Evolutionary conservation across 2,113 vertebrate genomes (phyloP).

Genomic region (Poecile atricapillus): DNA sequence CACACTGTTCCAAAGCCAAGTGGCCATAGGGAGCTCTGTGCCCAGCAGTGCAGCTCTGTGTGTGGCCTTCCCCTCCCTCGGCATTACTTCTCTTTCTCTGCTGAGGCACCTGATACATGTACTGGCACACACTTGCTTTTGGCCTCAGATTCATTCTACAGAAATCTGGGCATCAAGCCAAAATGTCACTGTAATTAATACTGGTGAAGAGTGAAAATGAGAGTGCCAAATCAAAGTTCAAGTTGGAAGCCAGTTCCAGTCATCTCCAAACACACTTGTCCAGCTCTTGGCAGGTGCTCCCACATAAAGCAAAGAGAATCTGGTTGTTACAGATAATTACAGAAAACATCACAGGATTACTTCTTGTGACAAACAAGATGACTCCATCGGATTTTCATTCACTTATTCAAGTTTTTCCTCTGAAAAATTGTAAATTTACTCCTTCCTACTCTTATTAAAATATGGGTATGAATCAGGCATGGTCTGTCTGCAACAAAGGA

Average conservation of each 20-base stretch:
- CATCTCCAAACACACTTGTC: not conserved
- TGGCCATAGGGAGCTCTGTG: no score
- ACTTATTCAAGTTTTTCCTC: not conserved
- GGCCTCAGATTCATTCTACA: not conserved
- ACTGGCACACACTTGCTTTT: not conserved
- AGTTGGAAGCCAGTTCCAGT: not conserved
- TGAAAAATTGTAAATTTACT: not conserved
- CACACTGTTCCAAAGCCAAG: not conserved
- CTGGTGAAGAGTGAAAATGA: not conserved
- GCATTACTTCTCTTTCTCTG: not conserved
- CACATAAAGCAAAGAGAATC: not conserved
- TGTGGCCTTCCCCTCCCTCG: not conserved
- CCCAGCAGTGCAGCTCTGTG: accelerated
- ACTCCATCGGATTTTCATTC: not conserved
- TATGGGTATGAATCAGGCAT: accelerated
- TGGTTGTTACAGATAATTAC: not conserved
- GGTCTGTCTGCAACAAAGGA: not conserved
- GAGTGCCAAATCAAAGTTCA: not conserved
- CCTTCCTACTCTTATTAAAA: not conserved
- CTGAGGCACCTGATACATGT: not conserved
- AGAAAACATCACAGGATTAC: not conserved
- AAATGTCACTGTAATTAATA: not conserved
- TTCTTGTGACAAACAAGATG: not conserved
- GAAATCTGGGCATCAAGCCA: not conserved
- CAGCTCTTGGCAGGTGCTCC: not conserved